Conservation (phyloP, 1,140 invertebrate genomes). For the Coboldia fuscipes region DNA sequence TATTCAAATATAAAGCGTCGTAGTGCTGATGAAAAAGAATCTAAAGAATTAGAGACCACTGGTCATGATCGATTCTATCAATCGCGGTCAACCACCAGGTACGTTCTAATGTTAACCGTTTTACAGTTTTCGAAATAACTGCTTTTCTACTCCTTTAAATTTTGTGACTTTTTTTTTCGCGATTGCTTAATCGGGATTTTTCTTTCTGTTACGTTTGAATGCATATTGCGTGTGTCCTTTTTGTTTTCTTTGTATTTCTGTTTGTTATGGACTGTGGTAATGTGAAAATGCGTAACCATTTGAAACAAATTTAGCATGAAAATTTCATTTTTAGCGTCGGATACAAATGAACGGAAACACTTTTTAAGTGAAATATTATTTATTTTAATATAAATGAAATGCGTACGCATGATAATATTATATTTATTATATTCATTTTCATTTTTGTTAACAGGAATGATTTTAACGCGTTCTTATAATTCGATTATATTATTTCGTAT, state of each 20-base stretch:
- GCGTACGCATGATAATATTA: too few relatives aligned
- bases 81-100: constrained; percentile 32
- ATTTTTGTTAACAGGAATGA: background rate
- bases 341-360: background rate
- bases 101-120: constrained; percentile 7
- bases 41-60: constrained; percentile 35
- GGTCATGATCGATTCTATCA: constrained; percentile 56
- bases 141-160: background rate
- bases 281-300: background rate
- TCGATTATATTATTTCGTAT: background rate
- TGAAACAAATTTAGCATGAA: background rate
- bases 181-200: too few relatives aligned
- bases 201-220: background rate
- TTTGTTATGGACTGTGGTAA: background rate
- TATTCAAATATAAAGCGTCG: constrained; percentile 47
- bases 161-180: too few relatives aligned
- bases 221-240: background rate
- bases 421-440: too few relatives aligned
- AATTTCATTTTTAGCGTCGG: background rate
- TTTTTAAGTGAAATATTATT: too few relatives aligned
- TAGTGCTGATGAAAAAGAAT: constrained; percentile 33
- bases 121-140: background rate
- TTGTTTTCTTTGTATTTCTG: background rate
- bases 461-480: background rate
- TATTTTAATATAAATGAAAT: too few relatives aligned